Evolutionary conservation across 2,797 vertebrate genomes (phyloP).

Genomic region (Paratrypauchen microcephalus): DNA sequence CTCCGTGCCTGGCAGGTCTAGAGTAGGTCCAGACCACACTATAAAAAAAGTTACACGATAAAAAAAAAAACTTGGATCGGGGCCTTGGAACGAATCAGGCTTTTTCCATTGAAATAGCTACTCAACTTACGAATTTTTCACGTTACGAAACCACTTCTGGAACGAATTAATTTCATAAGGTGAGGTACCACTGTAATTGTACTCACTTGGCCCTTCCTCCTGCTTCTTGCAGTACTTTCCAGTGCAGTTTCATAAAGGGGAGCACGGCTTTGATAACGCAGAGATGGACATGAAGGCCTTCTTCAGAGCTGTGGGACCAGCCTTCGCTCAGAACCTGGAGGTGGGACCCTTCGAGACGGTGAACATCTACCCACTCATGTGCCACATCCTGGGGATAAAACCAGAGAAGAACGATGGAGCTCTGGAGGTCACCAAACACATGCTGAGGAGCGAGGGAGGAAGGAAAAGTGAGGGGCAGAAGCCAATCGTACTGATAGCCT

Average conservation of each 20-base stretch:
- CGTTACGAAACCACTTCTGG: too few relatives aligned
- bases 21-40: too few relatives aligned
- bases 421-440: constrained; percentile 64
- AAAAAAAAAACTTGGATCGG: too few relatives aligned
- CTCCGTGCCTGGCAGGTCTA: too few relatives aligned
- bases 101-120: too few relatives aligned
- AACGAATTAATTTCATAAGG: too few relatives aligned
- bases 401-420: constrained; percentile 86
- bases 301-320: constrained; percentile 87
- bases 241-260: constrained; percentile 84
- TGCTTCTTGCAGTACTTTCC: constrained; percentile 73
- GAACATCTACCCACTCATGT: constrained; percentile 88
- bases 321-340: constrained; percentile 77
- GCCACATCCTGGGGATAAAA: constrained; percentile 83
- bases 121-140: too few relatives aligned
- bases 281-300: constrained; percentile 89
- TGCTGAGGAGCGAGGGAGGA: constrained; percentile 60
- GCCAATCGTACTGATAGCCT: too few relatives aligned
- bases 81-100: too few relatives aligned
- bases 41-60: too few relatives aligned
- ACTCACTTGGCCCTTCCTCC: neutral
- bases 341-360: constrained; percentile 88
- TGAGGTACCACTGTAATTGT: too few relatives aligned
- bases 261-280: constrained; percentile 87
- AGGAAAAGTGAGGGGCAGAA: neutral